Evolutionary conservation across 1,140 invertebrate genomes (phyloP), one percentile per base, ranked within the genome.

Genomic region (Neuroterus valhalla): DNA sequence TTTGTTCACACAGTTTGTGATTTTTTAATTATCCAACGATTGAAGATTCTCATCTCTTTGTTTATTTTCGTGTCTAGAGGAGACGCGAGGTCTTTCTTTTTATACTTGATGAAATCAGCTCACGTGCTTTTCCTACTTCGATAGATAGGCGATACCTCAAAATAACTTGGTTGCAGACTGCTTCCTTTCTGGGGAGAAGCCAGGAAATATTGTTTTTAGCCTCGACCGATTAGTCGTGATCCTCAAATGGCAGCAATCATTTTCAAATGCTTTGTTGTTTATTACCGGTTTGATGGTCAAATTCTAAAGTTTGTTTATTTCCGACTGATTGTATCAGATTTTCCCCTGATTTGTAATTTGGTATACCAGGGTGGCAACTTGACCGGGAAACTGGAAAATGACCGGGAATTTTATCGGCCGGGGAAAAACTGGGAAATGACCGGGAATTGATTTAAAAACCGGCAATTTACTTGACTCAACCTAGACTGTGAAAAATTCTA

Each of bases 161-260:
- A 77, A 68, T 52, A 76, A 76, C 78, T 78, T 77, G 77, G 74
- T 80, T 75, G 74, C 46, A 68, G 70, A 81, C 43, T 52, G 71
- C 68, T 82, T 81, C 80, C 69, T 81, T 78, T 73, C 76, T 82
- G 84, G 81, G 78, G 71, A 23, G 46, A 75, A 77, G 81, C 82
- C 83, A 86, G 73, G 77, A 82, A 80, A 79, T 76, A 71, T 75
- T 70, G 73, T 79, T 81, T 82, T 72, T 42, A 79, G 75, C 83
- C 83, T 85, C 80, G 81, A 80, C 78, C 78, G 75, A 76, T 74
- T 52, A 44, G 68, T 50, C 68, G 68, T 69, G 19, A 50, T 62
- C 31, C 5, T 38, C 31, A 8, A 38, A 38, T 62, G 23, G 15
- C 31, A 62, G 31, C 14, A 62, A 2, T 62, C 26, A 62, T 62